Conservation (phyloP, 2,113 vertebrate genomes). For the Istiophorus platypterus region DNA sequence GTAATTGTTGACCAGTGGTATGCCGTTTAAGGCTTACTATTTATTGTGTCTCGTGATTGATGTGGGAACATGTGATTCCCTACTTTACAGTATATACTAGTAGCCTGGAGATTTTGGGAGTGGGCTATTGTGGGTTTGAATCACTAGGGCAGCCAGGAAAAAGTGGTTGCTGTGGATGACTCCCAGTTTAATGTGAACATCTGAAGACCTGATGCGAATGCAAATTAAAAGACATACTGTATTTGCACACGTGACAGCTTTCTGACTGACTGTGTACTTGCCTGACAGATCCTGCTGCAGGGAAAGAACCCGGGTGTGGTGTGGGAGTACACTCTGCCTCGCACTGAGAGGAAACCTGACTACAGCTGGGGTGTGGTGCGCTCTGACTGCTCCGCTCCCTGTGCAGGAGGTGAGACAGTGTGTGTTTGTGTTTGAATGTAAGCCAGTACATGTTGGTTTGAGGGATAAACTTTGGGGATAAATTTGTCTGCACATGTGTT, state of each 20-base stretch:
- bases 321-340: constrained; percentile 95
- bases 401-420: constrained; percentile 90
- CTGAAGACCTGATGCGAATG: background rate
- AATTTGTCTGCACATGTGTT: background rate
- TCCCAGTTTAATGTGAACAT: background rate
- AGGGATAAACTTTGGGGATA: background rate
- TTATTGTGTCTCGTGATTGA: background rate
- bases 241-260: background rate
- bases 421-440: constrained; percentile 16
- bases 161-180: background rate
- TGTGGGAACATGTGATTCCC: background rate
- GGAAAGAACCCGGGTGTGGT: constrained; percentile 94
- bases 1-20: background rate
- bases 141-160: background rate
- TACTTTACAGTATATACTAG: background rate
- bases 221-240: background rate
- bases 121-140: background rate
- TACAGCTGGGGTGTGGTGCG: constrained; percentile 91
- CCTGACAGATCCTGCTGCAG: constrained; percentile 91
- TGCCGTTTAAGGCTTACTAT: background rate
- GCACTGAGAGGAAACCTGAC: constrained; percentile 82
- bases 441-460: background rate
- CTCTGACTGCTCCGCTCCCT: constrained; percentile 91
- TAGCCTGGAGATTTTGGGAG: background rate
- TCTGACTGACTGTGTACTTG: constrained; percentile 34